phyloP scores from a whole-genome alignment of 2,797 vertebrate species.

The Hydrolagus colliei region DNA sequence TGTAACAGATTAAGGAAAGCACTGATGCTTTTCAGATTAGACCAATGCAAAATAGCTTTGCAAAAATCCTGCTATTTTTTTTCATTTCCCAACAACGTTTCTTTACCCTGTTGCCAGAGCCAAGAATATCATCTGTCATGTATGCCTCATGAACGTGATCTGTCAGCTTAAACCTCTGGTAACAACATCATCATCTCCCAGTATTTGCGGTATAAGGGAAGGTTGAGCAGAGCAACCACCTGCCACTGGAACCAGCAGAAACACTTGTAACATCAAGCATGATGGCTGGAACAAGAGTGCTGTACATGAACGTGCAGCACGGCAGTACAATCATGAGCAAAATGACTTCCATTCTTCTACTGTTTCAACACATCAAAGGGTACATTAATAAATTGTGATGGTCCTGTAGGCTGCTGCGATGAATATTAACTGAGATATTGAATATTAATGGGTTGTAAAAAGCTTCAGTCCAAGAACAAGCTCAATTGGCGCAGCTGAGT shows the following conservation, averaged over 20 bases:
- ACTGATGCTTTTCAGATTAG: background rate
- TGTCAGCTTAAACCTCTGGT: slow-evolving; percentile 42
- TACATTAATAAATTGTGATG: background rate
- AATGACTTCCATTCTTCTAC: background rate
- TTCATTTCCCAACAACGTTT: slow-evolving; percentile 37
- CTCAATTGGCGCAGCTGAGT: background rate
- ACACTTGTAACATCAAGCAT: background rate
- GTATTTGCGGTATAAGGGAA: slow-evolving; percentile 42
- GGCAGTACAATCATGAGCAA: background rate
- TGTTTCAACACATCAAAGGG: background rate
- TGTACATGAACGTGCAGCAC: background rate
- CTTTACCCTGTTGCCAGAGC: slow-evolving; percentile 44
- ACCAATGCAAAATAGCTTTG: background rate
- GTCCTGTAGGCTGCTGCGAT: background rate
- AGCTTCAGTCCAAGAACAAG: background rate
- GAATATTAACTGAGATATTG: background rate
- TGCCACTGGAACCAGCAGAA: slow-evolving; percentile 17
- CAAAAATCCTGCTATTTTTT: background rate
- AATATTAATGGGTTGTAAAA: background rate
- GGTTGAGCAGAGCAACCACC: slow-evolving; percentile 22
- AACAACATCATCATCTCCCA: slow-evolving; percentile 44
- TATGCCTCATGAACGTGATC: slow-evolving; percentile 47
- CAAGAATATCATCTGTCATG: slow-evolving; percentile 54
- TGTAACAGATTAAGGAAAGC: no score
- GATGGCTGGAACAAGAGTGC: background rate